Evolutionary conservation across 2,888 invertebrate genomes (phyloP).

Genomic region (Drosophila mimetica): DNA sequence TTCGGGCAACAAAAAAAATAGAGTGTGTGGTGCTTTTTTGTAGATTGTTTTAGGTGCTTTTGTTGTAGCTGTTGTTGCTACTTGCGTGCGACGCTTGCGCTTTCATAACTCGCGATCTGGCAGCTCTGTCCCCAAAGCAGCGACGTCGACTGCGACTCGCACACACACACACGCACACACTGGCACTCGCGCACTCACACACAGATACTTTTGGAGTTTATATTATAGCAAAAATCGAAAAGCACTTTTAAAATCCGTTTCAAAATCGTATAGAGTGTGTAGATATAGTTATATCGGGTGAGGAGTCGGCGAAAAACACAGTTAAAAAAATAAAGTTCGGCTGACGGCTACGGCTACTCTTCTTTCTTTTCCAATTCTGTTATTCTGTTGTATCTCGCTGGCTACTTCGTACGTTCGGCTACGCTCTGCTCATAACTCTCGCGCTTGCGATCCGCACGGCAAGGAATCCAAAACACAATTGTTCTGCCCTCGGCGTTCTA

Average conservation of each 20-base stretch:
- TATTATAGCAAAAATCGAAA: neutral
- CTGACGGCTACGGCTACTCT: conserved; percentile 6
- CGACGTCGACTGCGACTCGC: conserved; percentile 28
- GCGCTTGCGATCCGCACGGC: conserved; percentile 81
- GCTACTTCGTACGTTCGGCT: conserved; percentile 25
- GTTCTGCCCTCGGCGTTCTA: conserved; percentile 82
- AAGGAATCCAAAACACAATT: conserved; percentile 84
- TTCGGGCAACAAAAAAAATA: neutral
- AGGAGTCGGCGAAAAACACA: conserved; percentile 1
- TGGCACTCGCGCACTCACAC: conserved; percentile 9
- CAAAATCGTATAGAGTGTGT: neutral
- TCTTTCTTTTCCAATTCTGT: too few relatives aligned
- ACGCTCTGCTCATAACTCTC: conserved; percentile 57
- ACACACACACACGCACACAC: conserved; percentile 31
- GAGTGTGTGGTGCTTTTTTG: neutral
- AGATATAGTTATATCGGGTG: too few relatives aligned
- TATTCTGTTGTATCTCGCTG: neutral
- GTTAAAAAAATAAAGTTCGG: conserved; percentile 16
- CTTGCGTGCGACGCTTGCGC: conserved; percentile 69
- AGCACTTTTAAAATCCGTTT: conserved; percentile 9
- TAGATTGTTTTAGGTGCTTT: conserved; percentile 11
- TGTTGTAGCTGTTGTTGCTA: conserved; percentile 44
- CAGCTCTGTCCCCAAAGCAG: conserved; percentile 61
- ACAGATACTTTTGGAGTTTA: conserved; percentile 7
- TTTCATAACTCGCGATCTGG: conserved; percentile 77